Percentiles rank a stretch among this genome's conserved stretches.
Evolutionary conservation across 2,888 invertebrate species (phyloP).

Genomic region (Nesidiocoris tenuis): DNA sequence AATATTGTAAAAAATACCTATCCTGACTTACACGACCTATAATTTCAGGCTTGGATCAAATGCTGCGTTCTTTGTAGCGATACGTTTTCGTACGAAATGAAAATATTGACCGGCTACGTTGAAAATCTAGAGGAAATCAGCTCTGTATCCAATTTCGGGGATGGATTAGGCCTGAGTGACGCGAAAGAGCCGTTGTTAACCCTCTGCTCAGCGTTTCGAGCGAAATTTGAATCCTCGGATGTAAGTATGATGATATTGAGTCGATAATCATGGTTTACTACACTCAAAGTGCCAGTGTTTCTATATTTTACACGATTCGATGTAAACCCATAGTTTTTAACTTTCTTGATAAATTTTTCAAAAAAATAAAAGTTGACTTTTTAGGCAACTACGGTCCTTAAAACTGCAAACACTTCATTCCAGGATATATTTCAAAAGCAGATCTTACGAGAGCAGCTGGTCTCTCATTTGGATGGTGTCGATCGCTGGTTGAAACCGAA

Average conservation of each 20-base stretch:
- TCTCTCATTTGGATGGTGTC: constrained; percentile 50
- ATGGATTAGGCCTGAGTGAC: constrained; percentile 15
- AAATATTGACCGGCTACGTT: constrained; percentile 45
- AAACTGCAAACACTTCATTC: constrained; percentile 30
- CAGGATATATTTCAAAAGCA: constrained; percentile 51
- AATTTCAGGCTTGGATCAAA: constrained; percentile 50
- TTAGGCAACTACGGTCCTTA: too few relatives aligned
- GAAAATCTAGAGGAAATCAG: constrained; percentile 41
- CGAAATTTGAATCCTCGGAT: constrained; percentile 42
- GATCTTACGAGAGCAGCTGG: constrained; percentile 50
- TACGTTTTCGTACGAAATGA: constrained; percentile 43
- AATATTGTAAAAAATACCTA: too few relatives aligned
- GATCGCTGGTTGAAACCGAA: constrained; percentile 51
- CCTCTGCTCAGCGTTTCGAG: constrained; percentile 40
- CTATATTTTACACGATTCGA: too few relatives aligned
- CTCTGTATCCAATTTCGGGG: constrained; percentile 2
- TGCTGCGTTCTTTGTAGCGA: constrained; percentile 46
- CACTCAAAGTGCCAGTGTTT: too few relatives aligned
- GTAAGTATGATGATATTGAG: too few relatives aligned
- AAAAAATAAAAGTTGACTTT: too few relatives aligned
- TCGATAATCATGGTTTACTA: too few relatives aligned
- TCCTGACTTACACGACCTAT: too few relatives aligned
- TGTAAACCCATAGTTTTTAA: too few relatives aligned
- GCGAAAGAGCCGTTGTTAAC: constrained; percentile 46
- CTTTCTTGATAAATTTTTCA: too few relatives aligned